Evolutionary conservation across 2,113 vertebrate genomes (phyloP).

Genomic region (Cyanistes caeruleus): DNA sequence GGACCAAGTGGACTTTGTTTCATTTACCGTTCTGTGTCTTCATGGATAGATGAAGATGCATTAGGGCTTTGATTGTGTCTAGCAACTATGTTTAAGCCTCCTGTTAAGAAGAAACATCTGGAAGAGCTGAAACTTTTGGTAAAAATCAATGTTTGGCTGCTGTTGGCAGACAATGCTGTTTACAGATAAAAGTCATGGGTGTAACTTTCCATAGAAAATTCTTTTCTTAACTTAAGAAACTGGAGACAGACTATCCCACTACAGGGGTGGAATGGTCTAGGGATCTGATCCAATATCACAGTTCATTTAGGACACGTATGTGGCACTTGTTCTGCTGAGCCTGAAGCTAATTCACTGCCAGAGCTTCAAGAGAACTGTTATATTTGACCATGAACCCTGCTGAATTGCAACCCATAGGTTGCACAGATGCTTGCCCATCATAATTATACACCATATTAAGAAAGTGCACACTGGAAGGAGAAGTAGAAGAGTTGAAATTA

Average conservation of each 20-base stretch:
- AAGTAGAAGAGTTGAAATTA: neutral
- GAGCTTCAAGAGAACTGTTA: neutral
- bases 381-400: neutral
- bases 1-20: neutral
- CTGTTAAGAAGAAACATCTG: neutral
- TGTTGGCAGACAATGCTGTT: neutral
- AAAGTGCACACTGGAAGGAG: neutral
- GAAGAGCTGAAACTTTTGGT: neutral
- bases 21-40: neutral
- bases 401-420: neutral
- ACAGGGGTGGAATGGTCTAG: neutral
- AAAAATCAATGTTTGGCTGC: neutral
- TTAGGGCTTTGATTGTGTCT: neutral
- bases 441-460: neutral
- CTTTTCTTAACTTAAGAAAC: neutral
- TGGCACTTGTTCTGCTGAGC: neutral
- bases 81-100: neutral
- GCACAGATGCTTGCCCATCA: neutral
- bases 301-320: accelerated
- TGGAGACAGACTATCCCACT: neutral
- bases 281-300: neutral
- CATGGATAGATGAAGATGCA: neutral
- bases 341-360: neutral
- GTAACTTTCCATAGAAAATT: neutral
- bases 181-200: slow-evolving; percentile 1